Percentiles rank a stretch among this genome's conserved stretches.
Conservation (phyloP, 64 coral and sea anemone genomes). For the Montipora capricornis region DNA sequence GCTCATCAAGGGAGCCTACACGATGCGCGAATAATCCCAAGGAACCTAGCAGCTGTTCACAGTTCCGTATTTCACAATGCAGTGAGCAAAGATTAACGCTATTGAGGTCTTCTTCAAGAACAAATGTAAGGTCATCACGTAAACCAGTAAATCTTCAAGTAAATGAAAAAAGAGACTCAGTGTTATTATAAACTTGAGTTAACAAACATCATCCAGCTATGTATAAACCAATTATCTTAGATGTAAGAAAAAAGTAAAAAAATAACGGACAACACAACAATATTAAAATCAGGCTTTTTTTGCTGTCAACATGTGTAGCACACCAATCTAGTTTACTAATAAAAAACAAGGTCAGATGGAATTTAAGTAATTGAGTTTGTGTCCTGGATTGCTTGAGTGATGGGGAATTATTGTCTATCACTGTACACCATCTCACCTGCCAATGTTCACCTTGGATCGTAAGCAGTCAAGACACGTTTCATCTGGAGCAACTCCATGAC, state of each 20-base stretch:
- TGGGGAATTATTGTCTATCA: neutral
- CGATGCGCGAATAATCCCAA: slow-evolving; percentile 36
- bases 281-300: too few species aligned
- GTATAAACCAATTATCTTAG: too few species aligned
- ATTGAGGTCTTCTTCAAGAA: slow-evolving; percentile 54
- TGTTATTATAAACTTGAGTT: too few species aligned
- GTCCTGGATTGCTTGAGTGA: neutral
- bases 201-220: too few species aligned
- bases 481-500: too few species aligned
- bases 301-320: too few species aligned
- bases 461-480: neutral
- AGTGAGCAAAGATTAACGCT: slow-evolving; percentile 48
- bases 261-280: too few species aligned
- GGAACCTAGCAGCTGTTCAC: neutral
- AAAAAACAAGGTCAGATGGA: too few species aligned
- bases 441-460: neutral
- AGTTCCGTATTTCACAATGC: slow-evolving; percentile 55
- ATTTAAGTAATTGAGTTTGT: too few species aligned
- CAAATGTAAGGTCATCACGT: slow-evolving; percentile 19
- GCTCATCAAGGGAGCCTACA: slow-evolving; percentile 17
- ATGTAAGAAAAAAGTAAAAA: too few species aligned
- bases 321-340: too few species aligned
- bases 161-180: neutral
- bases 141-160: slow-evolving; percentile 25
- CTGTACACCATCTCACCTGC: neutral